A percentile compares a stretch with the other conserved stretches of the same genome.
Conservation (phyloP, 1,140 invertebrate genomes). For the Drosophila kikkawai region DNA sequence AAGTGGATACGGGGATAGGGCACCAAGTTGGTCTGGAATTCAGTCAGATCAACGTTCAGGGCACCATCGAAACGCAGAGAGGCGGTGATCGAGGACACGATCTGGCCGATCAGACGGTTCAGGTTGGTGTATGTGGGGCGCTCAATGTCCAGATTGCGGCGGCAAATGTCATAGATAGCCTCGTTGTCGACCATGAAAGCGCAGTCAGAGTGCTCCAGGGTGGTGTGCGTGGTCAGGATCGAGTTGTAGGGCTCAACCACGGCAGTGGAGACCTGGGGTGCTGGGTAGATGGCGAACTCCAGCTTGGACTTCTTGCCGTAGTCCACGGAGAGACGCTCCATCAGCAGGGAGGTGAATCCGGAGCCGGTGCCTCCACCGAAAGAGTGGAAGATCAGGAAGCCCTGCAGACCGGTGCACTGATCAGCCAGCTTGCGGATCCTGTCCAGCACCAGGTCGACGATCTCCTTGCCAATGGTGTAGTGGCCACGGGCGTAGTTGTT, state of each 20-base stretch:
- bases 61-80: conserved; percentile 96
- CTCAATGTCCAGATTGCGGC: conserved; percentile 94
- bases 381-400: conserved; percentile 95
- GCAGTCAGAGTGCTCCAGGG: conserved; percentile 94
- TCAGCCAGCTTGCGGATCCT: conserved; percentile 92
- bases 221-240: conserved; percentile 92
- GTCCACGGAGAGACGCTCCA: conserved; percentile 95
- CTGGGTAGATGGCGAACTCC: conserved; percentile 95
- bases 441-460: conserved; percentile 92
- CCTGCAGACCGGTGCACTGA: conserved; percentile 94
- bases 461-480: conserved; percentile 96
- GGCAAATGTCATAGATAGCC: conserved; percentile 96
- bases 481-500: conserved; percentile 96
- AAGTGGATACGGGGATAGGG: conserved; percentile 94
- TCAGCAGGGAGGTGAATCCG: conserved; percentile 94
- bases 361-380: conserved; percentile 96
- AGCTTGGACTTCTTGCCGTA: conserved; percentile 96
- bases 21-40: conserved; percentile 96
- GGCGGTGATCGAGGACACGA: conserved; percentile 94
- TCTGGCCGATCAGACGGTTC: conserved; percentile 93
- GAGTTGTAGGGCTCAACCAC: conserved; percentile 97
- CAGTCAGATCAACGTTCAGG: conserved; percentile 94
- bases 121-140: conserved; percentile 92
- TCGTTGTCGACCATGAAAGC: conserved; percentile 96
- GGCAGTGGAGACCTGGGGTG: conserved; percentile 95